These are phyloP conservation scores for Lithobius niger DNA, from an alignment of 1,140 invertebrate species.

Conservation along the genomic window DNA sequence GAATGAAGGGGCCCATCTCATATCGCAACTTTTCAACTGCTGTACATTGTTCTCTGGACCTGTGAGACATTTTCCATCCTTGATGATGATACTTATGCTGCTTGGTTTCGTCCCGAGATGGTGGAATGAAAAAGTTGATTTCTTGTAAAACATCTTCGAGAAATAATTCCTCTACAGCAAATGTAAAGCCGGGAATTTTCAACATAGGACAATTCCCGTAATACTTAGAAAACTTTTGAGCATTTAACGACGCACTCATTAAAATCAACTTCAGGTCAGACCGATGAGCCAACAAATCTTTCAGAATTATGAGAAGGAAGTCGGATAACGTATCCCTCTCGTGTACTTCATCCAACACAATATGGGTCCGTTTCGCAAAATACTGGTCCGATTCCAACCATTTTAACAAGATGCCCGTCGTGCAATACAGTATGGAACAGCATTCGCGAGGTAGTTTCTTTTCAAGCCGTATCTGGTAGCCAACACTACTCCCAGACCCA, in stretches of 20 bases:
- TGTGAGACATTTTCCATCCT: too few relatives aligned
- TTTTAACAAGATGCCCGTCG: conserved; percentile 59
- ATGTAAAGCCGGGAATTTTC: conserved; percentile 78
- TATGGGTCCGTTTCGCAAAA: conserved; percentile 42
- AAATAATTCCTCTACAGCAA: conserved; percentile 67
- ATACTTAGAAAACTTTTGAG: conserved; percentile 54
- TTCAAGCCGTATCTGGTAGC: conserved; percentile 72
- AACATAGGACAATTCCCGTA: conserved; percentile 60
- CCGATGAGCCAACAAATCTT: conserved; percentile 50
- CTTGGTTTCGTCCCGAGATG: too few relatives aligned
- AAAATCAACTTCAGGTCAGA: conserved; percentile 64
- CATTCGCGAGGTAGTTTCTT: conserved; percentile 53
- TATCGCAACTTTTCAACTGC: too few relatives aligned
- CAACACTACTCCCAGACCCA: conserved; percentile 46
- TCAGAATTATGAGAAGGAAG: conserved; percentile 65
- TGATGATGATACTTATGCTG: too few relatives aligned
- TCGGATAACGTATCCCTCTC: conserved; percentile 58
- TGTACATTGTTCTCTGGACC: too few relatives aligned
- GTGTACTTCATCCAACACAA: conserved; percentile 65
- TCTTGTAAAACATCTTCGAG: conserved; percentile 67
- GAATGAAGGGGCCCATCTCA: too few relatives aligned
- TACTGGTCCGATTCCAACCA: conserved; percentile 43
- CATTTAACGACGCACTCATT: conserved; percentile 78
- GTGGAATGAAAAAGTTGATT: too few relatives aligned
- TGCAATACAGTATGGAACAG: conserved; percentile 69